These are phyloP conservation scores for Agrypnus murinus DNA, from an alignment of 2,888 invertebrate species.

Conservation along the genomic window DNA sequence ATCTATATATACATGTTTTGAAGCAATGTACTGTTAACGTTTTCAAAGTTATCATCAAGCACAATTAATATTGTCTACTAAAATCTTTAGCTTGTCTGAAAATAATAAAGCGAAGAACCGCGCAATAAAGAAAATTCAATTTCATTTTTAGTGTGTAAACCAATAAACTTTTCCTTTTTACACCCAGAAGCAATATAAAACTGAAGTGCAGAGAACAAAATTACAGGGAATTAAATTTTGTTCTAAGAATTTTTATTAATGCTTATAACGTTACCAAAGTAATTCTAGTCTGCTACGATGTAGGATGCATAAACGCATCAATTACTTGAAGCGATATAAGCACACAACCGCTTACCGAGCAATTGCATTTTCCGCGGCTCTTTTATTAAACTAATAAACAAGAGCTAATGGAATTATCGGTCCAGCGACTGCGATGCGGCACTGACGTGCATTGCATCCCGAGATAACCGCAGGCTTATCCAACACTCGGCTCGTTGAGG, in stretches of 20 bases:
- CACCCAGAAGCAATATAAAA: no score
- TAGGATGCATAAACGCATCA: slow-evolving; percentile 47
- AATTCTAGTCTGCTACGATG: slow-evolving; percentile 37
- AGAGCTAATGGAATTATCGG: slow-evolving; percentile 52
- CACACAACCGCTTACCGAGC: slow-evolving; percentile 45
- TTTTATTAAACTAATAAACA: slow-evolving; percentile 56
- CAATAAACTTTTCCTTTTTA: no score
- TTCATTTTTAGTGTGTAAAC: no score
- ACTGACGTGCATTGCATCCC: slow-evolving; percentile 47
- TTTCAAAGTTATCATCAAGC: no score
- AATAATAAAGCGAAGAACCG: background rate
- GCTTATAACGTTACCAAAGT: slow-evolving; percentile 38
- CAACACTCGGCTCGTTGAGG: slow-evolving; percentile 33
- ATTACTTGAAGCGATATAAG: slow-evolving; percentile 36
- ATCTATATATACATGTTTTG: no score
- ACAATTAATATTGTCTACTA: no score
- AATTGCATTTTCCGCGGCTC: slow-evolving; percentile 52
- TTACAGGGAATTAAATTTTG: slow-evolving; percentile 30
- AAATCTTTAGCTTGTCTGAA: background rate
- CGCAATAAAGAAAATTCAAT: no score
- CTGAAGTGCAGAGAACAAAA: no score
- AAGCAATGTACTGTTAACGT: no score
- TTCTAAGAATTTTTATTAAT: slow-evolving; percentile 41
- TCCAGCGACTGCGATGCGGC: slow-evolving; percentile 48
- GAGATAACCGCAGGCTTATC: slow-evolving; percentile 41